Conservation (phyloP, 2,797 vertebrate genomes). For the Emys orbicularis region DNA sequence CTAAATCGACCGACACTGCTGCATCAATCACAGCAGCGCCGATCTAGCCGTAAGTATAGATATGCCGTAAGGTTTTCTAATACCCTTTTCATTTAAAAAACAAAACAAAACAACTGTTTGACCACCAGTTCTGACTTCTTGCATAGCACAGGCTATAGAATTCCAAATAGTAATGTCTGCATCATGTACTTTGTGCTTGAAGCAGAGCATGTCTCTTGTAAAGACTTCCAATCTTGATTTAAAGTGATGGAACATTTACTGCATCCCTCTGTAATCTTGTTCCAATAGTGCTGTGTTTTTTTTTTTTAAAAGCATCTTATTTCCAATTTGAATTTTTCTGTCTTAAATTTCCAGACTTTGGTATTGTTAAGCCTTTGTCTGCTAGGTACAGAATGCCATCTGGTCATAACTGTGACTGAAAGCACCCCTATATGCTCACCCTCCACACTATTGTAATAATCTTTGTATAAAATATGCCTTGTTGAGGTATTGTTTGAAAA, state of each 20-base stretch:
- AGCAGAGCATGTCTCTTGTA: neutral
- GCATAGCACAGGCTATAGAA: neutral
- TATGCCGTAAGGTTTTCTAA: neutral
- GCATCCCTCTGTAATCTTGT: neutral
- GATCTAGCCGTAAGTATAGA: no score
- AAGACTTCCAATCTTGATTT: no score
- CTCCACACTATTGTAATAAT: no score
- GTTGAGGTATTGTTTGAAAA: no score
- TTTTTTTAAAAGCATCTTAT: neutral
- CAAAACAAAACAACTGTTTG: neutral
- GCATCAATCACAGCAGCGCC: no score
- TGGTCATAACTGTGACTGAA: neutral
- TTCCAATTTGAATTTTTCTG: neutral
- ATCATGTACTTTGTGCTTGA: neutral
- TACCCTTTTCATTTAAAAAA: neutral
- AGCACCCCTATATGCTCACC: no score
- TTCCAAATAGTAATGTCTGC: neutral
- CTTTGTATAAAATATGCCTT: no score
- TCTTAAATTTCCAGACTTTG: neutral
- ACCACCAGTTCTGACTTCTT: neutral
- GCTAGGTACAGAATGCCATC: neutral
- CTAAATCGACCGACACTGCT: no score
- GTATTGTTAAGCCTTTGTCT: neutral
- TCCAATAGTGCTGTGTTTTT: neutral
- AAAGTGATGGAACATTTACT: neutral